phyloP scores from a whole-genome alignment of 2,888 invertebrate species.

The Sympetrum striolatum region DNA sequence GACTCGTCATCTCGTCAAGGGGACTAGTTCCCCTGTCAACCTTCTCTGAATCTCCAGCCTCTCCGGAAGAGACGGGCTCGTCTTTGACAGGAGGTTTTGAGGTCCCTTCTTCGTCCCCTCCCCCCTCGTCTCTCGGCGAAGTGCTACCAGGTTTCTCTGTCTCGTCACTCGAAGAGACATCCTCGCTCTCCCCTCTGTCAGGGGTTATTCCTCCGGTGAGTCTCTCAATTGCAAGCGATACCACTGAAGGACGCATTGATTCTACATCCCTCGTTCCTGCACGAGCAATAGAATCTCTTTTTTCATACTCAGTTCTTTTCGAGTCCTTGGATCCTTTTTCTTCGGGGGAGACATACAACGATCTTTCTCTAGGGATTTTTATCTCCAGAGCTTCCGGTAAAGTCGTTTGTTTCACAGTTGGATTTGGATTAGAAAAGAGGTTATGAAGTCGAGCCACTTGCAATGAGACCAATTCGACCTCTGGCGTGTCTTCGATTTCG shows the following conservation, averaged over 20 bases:
- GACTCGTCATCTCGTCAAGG: slow-evolving; percentile 54
- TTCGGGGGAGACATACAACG: slow-evolving; percentile 54
- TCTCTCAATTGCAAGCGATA: slow-evolving; percentile 50
- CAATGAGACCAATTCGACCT: slow-evolving; percentile 28
- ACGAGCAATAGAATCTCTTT: slow-evolving; percentile 58
- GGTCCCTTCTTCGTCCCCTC: neutral
- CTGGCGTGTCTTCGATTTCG: neutral
- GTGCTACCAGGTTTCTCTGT: neutral
- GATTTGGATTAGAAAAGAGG: slow-evolving; percentile 5
- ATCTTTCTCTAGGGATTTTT: neutral
- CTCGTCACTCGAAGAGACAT: slow-evolving; percentile 42
- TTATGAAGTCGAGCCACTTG: slow-evolving; percentile 5
- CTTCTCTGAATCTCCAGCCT: neutral
- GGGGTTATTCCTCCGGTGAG: slow-evolving; percentile 49
- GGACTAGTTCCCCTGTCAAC: slow-evolving; percentile 59
- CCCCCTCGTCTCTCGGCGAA: neutral
- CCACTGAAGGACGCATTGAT: slow-evolving; percentile 44
- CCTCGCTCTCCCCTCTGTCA: slow-evolving; percentile 46
- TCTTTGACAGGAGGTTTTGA: neutral
- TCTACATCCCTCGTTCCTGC: slow-evolving; percentile 49
- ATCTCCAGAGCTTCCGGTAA: neutral
- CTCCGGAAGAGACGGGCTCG: neutral
- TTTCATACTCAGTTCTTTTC: slow-evolving; percentile 60
- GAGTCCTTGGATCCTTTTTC: slow-evolving; percentile 61
- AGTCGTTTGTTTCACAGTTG: neutral